Evolutionary conservation across 2,113 vertebrate species (phyloP), one percentile per base, ranked within the genome.

Genomic region (Dromaius novaehollandiae): DNA sequence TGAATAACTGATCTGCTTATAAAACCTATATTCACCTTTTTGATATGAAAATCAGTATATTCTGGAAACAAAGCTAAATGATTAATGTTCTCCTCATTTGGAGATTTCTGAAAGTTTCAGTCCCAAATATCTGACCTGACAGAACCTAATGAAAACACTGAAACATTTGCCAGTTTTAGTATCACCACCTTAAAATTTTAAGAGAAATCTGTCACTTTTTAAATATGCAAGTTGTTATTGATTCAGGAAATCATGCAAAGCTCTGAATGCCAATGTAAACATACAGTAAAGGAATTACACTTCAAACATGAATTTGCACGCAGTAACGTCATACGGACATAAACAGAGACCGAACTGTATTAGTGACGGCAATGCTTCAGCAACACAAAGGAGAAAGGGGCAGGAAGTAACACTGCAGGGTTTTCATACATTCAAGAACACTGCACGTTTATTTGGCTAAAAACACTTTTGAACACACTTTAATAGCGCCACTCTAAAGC

Each of bases 351-450:
- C 1, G 21, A 51, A 70, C 12, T 34, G 2, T 11, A 32, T 16
- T 8, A 42, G 55, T 51, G 80, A 77, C 2, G 44, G 90, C 86
- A 87, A 75, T 60, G 91, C 86, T 97, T 96, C 93, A 92, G 95
- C 92, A 96, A 55, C 83, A 92, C 42, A 42, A 21, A 86, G 93
- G 88, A 92, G 77, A 40, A 71, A 60, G 77, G 65, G 75, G 69
- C 53, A 91, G 81, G 75, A 48, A 9, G 22, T 7, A 61, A 85
- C 2, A 4, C 93, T 36, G 48, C 51, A 56, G 51, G 76, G 76
- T 7, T 84, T 61, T 60, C 65, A 84, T 73, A 86, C 28, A 5
- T 44, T n/a, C 32, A 71, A 69, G 82, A 82, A 46, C 36, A 30
- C 9, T 32, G 44, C 69, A 63, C 0, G 0, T 36, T 69, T 34